Conservation (phyloP, 2,113 vertebrate species). For the pig (Sus scrofa) region DNA sequence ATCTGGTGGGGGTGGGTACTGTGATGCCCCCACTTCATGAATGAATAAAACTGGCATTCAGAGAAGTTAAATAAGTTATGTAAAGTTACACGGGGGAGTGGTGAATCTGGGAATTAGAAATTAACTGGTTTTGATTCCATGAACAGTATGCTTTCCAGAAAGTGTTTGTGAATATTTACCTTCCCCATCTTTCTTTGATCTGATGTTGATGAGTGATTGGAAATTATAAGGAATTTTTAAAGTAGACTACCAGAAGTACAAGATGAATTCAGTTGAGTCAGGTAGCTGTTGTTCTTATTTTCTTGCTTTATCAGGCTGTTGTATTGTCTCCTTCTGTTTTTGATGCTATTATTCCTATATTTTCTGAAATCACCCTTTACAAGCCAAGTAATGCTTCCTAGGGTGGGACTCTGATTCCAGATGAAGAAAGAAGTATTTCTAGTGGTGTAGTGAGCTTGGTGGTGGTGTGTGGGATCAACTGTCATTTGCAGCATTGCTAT, state of each 20-base stretch:
- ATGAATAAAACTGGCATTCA: neutral
- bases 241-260: neutral
- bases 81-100: neutral
- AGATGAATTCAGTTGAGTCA: neutral
- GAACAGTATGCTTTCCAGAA: neutral
- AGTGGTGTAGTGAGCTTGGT: neutral
- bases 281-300: neutral
- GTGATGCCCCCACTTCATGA: neutral
- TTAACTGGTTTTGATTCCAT: neutral
- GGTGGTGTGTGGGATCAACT: constrained; percentile 39
- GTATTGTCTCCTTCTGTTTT: constrained; percentile 71
- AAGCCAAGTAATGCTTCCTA: constrained; percentile 65
- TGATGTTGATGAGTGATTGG: neutral
- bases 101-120: neutral
- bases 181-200: neutral
- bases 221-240: constrained; percentile 12
- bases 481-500: constrained; percentile 79
- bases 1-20: neutral
- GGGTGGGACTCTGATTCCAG: neutral
- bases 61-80: neutral
- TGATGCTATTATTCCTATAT: constrained; percentile 73
- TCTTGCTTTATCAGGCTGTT: neutral
- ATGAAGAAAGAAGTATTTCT: neutral
- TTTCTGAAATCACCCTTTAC: constrained; percentile 80
- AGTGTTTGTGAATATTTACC: neutral